These are phyloP conservation scores for Ladona fulva DNA, from an alignment of 1,140 invertebrate genomes.

Conservation along the genomic window DNA sequence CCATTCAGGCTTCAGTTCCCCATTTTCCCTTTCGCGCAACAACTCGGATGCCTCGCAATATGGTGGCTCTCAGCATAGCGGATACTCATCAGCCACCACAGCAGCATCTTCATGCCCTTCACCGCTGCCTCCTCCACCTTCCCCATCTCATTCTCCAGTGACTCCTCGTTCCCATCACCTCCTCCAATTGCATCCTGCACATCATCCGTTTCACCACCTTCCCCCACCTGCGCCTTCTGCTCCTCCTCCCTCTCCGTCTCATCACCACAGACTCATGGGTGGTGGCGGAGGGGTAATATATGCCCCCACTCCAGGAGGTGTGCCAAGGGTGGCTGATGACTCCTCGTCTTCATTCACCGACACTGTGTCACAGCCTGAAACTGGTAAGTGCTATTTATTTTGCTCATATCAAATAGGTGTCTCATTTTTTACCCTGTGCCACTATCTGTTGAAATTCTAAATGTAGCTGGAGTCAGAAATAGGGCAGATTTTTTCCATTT, in stretches of 20 bases:
- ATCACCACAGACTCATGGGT: constrained; percentile 29
- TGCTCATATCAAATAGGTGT: too few relatives aligned
- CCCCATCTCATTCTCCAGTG: constrained; percentile 77
- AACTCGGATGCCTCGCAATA: constrained; percentile 76
- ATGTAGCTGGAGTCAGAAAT: too few relatives aligned
- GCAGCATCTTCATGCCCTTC: constrained; percentile 50
- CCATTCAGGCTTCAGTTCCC: constrained; percentile 28
- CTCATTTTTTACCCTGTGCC: too few relatives aligned
- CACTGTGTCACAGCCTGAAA: not conserved
- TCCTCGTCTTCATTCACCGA: not conserved
- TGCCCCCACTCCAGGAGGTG: not conserved
- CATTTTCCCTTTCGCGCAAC: constrained; percentile 64
- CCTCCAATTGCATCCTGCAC: constrained; percentile 24
- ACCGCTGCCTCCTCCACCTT: constrained; percentile 41
- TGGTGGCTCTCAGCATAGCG: constrained; percentile 49
- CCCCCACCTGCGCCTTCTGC: constrained; percentile 16
- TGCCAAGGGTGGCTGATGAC: not conserved
- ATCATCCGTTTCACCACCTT: constrained; percentile 37
- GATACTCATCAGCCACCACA: constrained; percentile 54
- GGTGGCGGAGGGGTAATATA: constrained; percentile 20
- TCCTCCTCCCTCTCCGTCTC: constrained; percentile 19
- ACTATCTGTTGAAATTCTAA: too few relatives aligned
- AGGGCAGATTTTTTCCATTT: too few relatives aligned
- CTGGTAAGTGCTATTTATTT: not conserved
- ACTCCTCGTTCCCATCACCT: constrained; percentile 41